Evolutionary conservation across 2,797 vertebrate species (phyloP).

Genomic region (Hemitrygon akajei): DNA sequence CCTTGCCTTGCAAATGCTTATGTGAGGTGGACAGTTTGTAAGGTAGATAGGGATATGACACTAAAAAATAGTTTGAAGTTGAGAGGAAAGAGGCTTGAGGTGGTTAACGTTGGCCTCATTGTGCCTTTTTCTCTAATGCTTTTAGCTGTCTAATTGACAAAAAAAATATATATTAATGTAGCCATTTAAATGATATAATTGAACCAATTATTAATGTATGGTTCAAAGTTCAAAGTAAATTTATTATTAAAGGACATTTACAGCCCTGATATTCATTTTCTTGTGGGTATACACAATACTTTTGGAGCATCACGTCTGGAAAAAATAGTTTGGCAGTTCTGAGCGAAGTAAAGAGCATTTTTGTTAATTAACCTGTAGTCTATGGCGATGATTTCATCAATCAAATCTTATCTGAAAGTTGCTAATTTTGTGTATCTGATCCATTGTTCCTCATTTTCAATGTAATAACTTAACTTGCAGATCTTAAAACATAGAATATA

Average conservation of each 20-base stretch:
- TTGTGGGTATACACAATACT: no score
- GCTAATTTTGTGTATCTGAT: background rate
- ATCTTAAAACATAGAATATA: background rate
- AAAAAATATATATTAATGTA: background rate
- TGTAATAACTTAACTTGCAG: background rate
- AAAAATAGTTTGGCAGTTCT: background rate
- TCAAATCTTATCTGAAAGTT: background rate
- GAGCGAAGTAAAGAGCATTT: background rate
- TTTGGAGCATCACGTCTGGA: background rate
- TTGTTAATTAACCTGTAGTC: background rate
- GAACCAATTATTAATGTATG: background rate
- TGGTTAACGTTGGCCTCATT: no score
- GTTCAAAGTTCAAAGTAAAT: no score
- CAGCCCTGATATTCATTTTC: no score
- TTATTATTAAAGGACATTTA: no score
- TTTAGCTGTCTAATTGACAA: background rate
- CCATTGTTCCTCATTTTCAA: background rate
- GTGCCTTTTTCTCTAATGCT: background rate
- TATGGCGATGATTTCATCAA: background rate
- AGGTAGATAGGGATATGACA: no score
- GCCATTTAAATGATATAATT: background rate
- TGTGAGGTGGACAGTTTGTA: no score
- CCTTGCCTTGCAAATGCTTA: no score
- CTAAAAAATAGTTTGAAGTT: no score
- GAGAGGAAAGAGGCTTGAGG: no score